Evolutionary conservation across 1,140 invertebrate species (phyloP), one percentile per base, ranked within the genome.

Genomic region (Drosophila novamexicana): DNA sequence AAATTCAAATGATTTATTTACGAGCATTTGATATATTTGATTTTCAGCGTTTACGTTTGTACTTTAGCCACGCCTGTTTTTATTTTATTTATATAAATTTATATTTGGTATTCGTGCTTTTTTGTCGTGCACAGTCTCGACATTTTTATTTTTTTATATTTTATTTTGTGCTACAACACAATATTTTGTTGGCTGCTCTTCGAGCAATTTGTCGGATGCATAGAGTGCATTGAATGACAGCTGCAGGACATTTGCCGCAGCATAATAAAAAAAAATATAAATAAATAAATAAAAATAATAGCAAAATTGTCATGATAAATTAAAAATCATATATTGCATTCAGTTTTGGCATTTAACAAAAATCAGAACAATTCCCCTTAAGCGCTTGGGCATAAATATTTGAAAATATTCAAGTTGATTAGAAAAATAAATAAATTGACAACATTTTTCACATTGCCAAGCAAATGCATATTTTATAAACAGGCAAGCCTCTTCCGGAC

Each of bases 1-100:
- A 89, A 90, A 89, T 89, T 89, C 84, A 89, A 89, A 89, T 89
- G 84, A 89, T 89, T 89, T 89, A 89, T 89, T 89, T 90, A 89
- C 84, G 84, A 89, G 84, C 71, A 84, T 89, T 89, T 89, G 84
- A 89, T 89, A 90, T 89, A 90, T 89, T 89, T 89, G 85, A 89
- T 89, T 88, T 88, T 77, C 80, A 67, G 63, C 69, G 76, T 89
- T 83, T 75, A 47, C 47, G 71, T 75, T 50, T 54, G 67, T 71
- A 22, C 50, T 52, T 63, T 69, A 8, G 62, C 37, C 49, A 47
- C 70, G 34, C 70, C 64, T 47, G 7, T 36, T 80, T 81, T 29
- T 29, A 29, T 29, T 29, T 29, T 29, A 29, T 29, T 4, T 29
- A 29, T 22, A 22, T 22, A 29, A 5, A 29, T 8, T 39, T 69